phyloP scores from a whole-genome alignment of 64 coral and sea anemone genomes.

The Actinia equina region DNA sequence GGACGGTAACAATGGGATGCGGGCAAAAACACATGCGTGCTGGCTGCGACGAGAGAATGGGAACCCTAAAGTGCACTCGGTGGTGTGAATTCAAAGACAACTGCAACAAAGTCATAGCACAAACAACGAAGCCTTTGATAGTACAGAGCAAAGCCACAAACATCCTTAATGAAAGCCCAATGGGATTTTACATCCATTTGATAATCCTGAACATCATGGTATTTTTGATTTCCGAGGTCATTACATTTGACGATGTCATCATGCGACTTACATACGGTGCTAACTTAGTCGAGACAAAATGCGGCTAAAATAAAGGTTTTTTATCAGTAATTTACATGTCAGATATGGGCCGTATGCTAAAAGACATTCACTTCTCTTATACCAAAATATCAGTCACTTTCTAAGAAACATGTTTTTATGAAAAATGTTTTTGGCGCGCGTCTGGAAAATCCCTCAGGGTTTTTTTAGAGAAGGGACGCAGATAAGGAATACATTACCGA shows the following conservation, averaged over 20 bases:
- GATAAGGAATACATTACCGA: no score
- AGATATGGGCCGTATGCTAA: no score
- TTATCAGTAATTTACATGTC: no score
- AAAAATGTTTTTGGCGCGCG: no score
- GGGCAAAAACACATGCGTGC: background rate
- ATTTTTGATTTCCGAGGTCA: background rate
- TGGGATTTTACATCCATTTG: background rate
- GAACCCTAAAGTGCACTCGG: background rate
- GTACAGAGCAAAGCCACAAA: background rate
- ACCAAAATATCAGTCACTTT: no score
- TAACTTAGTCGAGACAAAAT: slow-evolving; percentile 3
- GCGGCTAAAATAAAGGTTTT: no score
- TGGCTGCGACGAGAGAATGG: slow-evolving; percentile 9
- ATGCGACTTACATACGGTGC: background rate
- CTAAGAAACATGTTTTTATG: no score
- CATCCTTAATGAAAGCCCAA: background rate
- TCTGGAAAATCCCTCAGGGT: no score
- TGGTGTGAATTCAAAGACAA: slow-evolving; percentile 4
- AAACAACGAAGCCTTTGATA: background rate
- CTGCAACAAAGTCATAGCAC: slow-evolving; percentile 10
- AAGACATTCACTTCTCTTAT: no score
- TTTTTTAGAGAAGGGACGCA: no score
- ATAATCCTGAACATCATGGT: background rate
- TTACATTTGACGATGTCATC: background rate
- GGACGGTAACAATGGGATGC: background rate